Base-by-base conservation (phyloP, 2,888 invertebrate species). In the Entomobrya multifasciata region DNA sequence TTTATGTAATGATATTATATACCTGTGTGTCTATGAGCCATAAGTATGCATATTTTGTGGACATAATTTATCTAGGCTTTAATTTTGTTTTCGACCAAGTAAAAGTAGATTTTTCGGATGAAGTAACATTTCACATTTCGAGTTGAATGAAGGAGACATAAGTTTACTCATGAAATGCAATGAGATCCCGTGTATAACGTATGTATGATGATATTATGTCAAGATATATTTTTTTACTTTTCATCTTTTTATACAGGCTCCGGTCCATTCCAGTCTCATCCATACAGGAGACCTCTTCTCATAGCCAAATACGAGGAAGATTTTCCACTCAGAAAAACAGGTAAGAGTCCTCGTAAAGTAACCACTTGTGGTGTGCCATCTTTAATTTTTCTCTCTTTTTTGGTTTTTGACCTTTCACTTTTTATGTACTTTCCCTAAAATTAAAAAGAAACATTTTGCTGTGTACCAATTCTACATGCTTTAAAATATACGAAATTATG, bases 261-360 rank as follows among this genome's bases (percentile, higher is more conserved):
- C 91, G 92, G 90, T 86, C 92, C 88, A 91, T 92, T 80, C 89
- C 92, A 85, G 92, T 91, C 92, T 57, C 93, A 93, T 49, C 93
- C 93, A 2, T 93, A 93, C 90, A 92, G 93, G 60, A 92, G 93
- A 86, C 92, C 93, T 76, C 92, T 92, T 36, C 90, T 94, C 30
- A 92, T 94, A 44, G 93, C 93, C 72, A 93, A 93, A 91, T 94
- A 95, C 90, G 95, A 95, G 89, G 95, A 95, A 88, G 98, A 98
- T 94, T 98, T 97, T 93, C 98, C 98, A 76, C 94, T 98, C 62
- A 93, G 98, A 91, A 98, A 98, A 94, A 98, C 98, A 94, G 98
- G 98, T 98, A 93, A 49, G 17, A 47, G 22, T 10, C 5, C n/a
- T 8, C 22, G 25, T 25, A 57, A 22, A 11, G 30, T 30, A 65